Evolutionary conservation across 2,888 invertebrate species (phyloP), one percentile per base, ranked within the genome.

Genomic region (Lysandra bellargus): DNA sequence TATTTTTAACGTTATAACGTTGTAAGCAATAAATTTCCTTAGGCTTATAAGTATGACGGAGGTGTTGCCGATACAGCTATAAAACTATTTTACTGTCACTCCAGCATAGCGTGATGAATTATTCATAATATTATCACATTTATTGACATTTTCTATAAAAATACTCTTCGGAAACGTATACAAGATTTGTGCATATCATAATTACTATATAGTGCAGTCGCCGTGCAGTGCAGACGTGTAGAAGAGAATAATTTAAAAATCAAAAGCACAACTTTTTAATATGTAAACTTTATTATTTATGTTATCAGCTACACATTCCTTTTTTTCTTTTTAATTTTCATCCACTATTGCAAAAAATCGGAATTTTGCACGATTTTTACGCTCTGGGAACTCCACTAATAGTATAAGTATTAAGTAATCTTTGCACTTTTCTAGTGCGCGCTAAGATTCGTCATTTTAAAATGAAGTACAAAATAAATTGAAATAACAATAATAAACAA

Each of bases 81-180:
- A 64, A 64, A 64, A 64, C 30, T 69, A 33, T 37, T 33, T 33
- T 33, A 69, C 33, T 69, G 69, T 64, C 69, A 69, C 69, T 69
- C 33, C 30, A 33, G 14, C 4, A 33, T 1, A 4, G 9, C 69
- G 69, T 69, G 33, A 69, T 69, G 69, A 33, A 69, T 69, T 69
- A 69, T 69, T 69, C 33, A 69, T 37, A 33, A 33, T 33, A 33
- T 69, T 37, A 37, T 14, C 33, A 33, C 30, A 3, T 30, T 69
- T 64, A 64, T 64, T 30, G 64, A 30, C 30, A 64, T 64, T 64
- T 64, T 3, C 4, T 30, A 9, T 12, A 64, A 64, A 9, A 9
- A 64, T 30, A 64, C 30, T 23, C 9, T 30, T 4, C 23, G 1
- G 7, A 23, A 61, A 61, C 23, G 7, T 61, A 61, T 7, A 6